Base-by-base conservation (phyloP, 2,113 vertebrate species). In the Platycercus adscitus region DNA sequence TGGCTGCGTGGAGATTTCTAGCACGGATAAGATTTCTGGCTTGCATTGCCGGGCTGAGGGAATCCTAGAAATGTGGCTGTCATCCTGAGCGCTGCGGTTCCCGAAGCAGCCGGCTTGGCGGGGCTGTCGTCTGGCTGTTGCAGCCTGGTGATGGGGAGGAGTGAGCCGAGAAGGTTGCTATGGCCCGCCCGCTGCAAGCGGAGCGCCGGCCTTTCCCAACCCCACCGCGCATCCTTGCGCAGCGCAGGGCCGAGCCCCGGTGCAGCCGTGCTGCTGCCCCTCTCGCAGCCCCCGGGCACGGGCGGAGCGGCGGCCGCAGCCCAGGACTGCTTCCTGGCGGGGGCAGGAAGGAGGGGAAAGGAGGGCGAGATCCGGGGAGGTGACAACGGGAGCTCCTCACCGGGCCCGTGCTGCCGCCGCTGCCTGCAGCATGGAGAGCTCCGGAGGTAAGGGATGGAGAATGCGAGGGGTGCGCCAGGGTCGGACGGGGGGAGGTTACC, bases 311-410 rank as follows among this genome's bases (percentile, higher is more conserved):
- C 9, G 37, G 52, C 29, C 55, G 33, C 55, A 56, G 55, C 55
- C 2, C 55, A 21, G 55, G 70, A 12, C 13, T 61, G 88, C 92
- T 96, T 93, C 95, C 93, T 72, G 95, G 70, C 75, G 66, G 52
- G 70, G 61, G 29, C 44, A 5, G 37, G 70, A 52, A 31, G 86
- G 46, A 14, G 39, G 17, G 61, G 46, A 13, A 21, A 56, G 29
- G 11, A 43, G 28, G 44, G 17, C 4, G 24, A 64, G 69, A 18
- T 35, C 43, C 14, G 39, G 56, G 66, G 24, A 7, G 47, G 86
- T 81, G 69, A 39, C 55, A 11, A 8, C 50, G 1, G 44, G 35
- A 55, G 50, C 15, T 4, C 20, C 69, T n/a, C 37, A 13, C 2
- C 24, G 65, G 46, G 55, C 64, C 60, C 17, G 15, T 46, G 77